Evolutionary conservation across 1,140 invertebrate species (phyloP).

Genomic region (Batillaria attramentaria): DNA sequence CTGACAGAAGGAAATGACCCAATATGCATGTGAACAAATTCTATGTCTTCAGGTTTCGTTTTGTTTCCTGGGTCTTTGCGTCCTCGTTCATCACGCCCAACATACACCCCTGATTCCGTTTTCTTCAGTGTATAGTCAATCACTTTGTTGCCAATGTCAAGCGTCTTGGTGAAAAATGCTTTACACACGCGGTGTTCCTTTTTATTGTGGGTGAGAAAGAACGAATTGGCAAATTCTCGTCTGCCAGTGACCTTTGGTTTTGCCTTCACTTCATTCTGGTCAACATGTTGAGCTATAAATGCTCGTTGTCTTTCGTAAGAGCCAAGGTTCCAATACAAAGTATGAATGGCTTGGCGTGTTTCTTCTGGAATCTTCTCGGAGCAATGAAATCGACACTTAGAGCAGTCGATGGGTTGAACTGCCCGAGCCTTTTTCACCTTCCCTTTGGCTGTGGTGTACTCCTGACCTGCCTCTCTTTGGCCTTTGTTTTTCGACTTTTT

Average conservation of each 20-base stretch:
- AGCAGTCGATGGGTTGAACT: slow-evolving; percentile 18
- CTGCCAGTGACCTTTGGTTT: neutral
- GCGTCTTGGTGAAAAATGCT: slow-evolving; percentile 13
- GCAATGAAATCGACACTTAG: slow-evolving; percentile 17
- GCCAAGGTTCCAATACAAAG: slow-evolving; percentile 12
- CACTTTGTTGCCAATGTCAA: slow-evolving; percentile 8
- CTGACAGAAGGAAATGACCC: slow-evolving; percentile 3
- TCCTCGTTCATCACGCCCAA: slow-evolving; percentile 2
- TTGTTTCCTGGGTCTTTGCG: slow-evolving; percentile 22
- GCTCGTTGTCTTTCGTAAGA: slow-evolving; percentile 17
- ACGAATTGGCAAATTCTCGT: slow-evolving; percentile 14
- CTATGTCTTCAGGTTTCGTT: slow-evolving; percentile 20
- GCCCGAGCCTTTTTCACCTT: slow-evolving; percentile 1
- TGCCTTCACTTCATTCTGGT: slow-evolving; percentile 15
- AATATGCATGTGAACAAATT: slow-evolving; percentile 5
- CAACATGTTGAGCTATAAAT: slow-evolving; percentile 19
- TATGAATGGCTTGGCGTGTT: neutral
- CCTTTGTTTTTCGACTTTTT: slow-evolving; percentile 11
- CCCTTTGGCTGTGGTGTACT: neutral
- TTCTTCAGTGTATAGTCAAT: slow-evolving; percentile 18
- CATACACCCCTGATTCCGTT: slow-evolving; percentile 12
- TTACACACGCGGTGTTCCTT: slow-evolving; percentile 18
- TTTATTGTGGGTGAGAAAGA: slow-evolving; percentile 9
- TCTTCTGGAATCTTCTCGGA: slow-evolving; percentile 20
- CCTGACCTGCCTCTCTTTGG: slow-evolving; percentile 2